Base-by-base conservation (phyloP, 2,797 vertebrate genomes). In the Sebastolobus alascanus region DNA sequence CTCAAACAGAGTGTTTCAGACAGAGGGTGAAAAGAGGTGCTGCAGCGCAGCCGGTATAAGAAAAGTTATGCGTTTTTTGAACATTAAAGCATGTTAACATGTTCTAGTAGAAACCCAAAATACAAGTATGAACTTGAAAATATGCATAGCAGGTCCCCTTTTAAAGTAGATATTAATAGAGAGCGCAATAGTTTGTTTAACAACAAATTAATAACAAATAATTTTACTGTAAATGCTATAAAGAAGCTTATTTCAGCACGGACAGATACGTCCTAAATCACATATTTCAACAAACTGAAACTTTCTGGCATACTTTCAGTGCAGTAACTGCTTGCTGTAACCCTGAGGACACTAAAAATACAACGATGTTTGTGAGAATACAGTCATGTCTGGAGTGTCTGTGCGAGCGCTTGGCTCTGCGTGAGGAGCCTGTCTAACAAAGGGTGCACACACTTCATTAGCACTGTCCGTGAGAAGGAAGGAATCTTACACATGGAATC, bases 381-480 rank as follows among this genome's bases (percentile, higher is more conserved):
- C 25, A 66, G 55, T 50, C 52, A 29, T 56, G 54, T 69, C 68
- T 77, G 52, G 54, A 72, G 83, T 79, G 73, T 85, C 80, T 83
- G 80, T 77, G 22, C 58, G 77, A 83, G 75, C 12, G 56, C 68
- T 78, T 77, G 77, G 77, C 77, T 75, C 71, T 35, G 82, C 52
- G 25, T 80, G 80, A 84, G 73, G 84, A 83, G 87, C 75, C 89
- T 61, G 71, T 83, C 86, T 68, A 87, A 94, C 94, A 94, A 95
- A 91, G 89, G 86, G 86, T 87, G 88, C 91, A 93, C 89, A 92
- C 93, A 95, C 93, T 92, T 94, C 91, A 94, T 94, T 93, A 93
- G 79, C 93, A 91, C 88, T 87, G 84, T 94, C 92, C 92, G 91
- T 94, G 94, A 93, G 93, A 95, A 94, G 93, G 87, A 91, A 91